Evolutionary conservation across 2,113 vertebrate species (phyloP), one percentile per base, ranked within the genome.

Genomic region (Strix aluco): DNA sequence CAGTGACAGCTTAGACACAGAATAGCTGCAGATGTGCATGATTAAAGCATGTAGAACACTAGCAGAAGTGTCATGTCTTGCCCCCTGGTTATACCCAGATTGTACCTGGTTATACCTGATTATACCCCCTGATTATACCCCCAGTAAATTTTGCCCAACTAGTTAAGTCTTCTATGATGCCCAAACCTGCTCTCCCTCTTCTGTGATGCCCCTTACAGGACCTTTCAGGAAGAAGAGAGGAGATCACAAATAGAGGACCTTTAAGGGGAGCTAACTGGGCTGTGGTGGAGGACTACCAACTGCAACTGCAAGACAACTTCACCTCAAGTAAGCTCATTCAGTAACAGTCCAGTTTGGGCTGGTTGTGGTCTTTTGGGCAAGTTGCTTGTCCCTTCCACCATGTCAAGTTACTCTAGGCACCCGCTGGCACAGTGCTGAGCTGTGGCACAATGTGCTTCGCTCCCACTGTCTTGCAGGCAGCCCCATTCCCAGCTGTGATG

Each of bases 401-500:
- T n/a, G 3, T 47, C 17, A 71, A 38, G 30, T 11, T 62, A 21
- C 30, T 34, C 22, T 12, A 58, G 30, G 55, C 5, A 42, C 40
- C 32, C 8, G 0, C 13, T 15, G 59, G 6, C 1, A 2, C 25
- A n/a, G 58, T 0, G 0, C 38, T 67, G 42, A 73, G 65, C 66
- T 78, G 34, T 32, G 65, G 9, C 58, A 44, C 0, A 0, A 44
- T 25, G 20, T 6, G 4, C 59, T 70, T 66, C 2, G 2, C 22
- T 87, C 40, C 66, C 30, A 38, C 11, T 16, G 1, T n/a, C 61
- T 86, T 5, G 1, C 58, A n/a, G 36, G 58, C 30, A 74, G 51
- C 26, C 59, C 13, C 4, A 3, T 27, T 95, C 44, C 42, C 59
- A 90, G 36, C 55, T 81, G 47, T 25, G 51, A 42, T 44, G 13